Base-by-base conservation (phyloP, 2,113 vertebrate genomes). In the Suncus etruscus region DNA sequence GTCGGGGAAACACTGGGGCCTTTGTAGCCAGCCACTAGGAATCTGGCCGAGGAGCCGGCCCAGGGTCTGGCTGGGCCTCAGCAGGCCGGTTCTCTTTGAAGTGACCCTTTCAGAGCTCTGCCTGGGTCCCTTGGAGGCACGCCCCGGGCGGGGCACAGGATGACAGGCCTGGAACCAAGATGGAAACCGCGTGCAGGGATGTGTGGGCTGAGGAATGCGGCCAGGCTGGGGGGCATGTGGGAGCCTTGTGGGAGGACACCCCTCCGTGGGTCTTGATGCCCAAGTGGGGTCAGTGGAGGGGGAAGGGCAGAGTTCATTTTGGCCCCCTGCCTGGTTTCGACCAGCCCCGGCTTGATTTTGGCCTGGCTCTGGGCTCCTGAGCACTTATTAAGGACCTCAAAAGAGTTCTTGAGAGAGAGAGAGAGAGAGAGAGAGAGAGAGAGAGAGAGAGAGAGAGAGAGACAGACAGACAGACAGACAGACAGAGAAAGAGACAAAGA, bases 51-150 rank as follows among this genome's bases (percentile, higher is more conserved):
- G 93, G 88, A 93, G 93, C 83, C 50, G 16, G 91, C 87, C 75
- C 61, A 92, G 85, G 94, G 94, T 94, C 90, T 95, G 95, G 90
- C 93, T 86, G 72, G 87, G 91, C 83, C 76, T 96, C 83, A 0
- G 65, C 66, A 50, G 87, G 83, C 93, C 86, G 88, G 91, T 92
- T 88, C 86, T 90, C 95, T 94, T 95, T 96, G 95, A 96, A 96
- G 94, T 95, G 94, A 97, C 95, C 95, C 94, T 96, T 94, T 96
- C 93, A 95, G 91, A 90, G 58, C 86, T 84, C 86, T 68, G 93
- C 32, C 73, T 39, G 82, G 86, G 61, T 83, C 86, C 72, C 76
- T n/a, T 77, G 83, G 87, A 93, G 73, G 85, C 94, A 86, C 92
- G 81, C 58, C 39, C 6, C 68, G 87, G 76, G 88, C 1, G 51